These are phyloP conservation scores for Amblyraja radiata DNA, from an alignment of 2,797 vertebrate genomes.

Conservation along the genomic window DNA sequence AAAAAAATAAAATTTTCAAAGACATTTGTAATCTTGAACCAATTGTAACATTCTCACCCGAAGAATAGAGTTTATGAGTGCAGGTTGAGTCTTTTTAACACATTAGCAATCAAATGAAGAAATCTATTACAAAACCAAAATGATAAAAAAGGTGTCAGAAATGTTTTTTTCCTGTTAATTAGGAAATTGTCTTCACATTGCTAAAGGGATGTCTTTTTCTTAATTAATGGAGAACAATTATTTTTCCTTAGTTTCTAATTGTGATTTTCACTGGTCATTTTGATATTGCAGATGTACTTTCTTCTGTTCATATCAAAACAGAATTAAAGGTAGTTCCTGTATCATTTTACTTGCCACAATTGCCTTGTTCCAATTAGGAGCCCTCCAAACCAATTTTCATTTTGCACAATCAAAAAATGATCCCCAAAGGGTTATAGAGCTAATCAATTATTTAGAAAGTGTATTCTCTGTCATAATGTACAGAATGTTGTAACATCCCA, in stretches of 20 bases:
- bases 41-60: background rate
- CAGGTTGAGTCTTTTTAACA: background rate
- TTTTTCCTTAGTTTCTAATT: too few species aligned
- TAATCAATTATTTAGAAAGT: background rate
- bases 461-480: background rate
- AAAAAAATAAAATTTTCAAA: background rate
- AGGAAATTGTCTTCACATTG: background rate
- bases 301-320: background rate
- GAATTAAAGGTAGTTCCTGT: background rate
- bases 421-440: background rate
- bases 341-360: background rate
- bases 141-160: background rate
- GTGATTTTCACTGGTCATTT: background rate
- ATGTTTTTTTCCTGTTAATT: background rate
- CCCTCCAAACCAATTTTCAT: background rate
- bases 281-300: background rate
- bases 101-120: slow-evolving; percentile 5
- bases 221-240: too few species aligned
- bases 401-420: background rate
- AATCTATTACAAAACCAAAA: background rate
- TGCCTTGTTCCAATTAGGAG: background rate
- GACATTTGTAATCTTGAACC: background rate
- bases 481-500: background rate
- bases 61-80: slow-evolving; percentile 2
- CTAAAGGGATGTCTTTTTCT: background rate